These are phyloP conservation scores for Hydra vulgaris DNA, from an alignment of 30 jellyfish, hydroid and myxozoan species.

Conservation along the genomic window DNA sequence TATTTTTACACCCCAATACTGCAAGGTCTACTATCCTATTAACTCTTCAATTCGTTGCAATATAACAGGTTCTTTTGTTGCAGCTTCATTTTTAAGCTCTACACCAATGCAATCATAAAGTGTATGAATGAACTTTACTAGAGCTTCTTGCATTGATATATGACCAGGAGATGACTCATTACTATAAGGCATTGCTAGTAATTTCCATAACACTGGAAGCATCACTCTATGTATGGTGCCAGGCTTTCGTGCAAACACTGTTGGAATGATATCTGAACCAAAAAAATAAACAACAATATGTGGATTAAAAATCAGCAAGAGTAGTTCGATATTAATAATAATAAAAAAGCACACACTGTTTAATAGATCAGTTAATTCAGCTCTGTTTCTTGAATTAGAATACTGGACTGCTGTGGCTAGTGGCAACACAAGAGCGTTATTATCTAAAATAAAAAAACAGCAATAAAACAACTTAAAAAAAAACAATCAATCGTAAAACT, in stretches of 20 bases:
- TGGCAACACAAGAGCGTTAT: constrained; percentile 57
- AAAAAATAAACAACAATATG: neutral
- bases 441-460: constrained; percentile 41
- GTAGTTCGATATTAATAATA: too few relatives aligned
- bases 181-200: constrained; percentile 20
- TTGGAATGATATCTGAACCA: constrained; percentile 57
- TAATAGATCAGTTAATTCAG: constrained; percentile 38
- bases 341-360: neutral
- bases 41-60: neutral
- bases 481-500: too few relatives aligned
- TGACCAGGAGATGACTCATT: constrained; percentile 11
- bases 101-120: neutral
- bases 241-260: constrained; percentile 59
- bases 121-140: neutral
- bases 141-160: constrained; percentile 1
- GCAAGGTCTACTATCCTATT: neutral
- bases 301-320: too few relatives aligned
- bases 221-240: constrained; percentile 41
- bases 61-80: neutral
- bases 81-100: neutral
- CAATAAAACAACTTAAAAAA: too few relatives aligned
- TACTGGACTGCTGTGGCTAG: constrained; percentile 65
- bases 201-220: constrained; percentile 76
- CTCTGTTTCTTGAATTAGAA: constrained; percentile 73
- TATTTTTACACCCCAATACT: too few relatives aligned